These are phyloP conservation scores for Thamnaconus septentrionalis DNA, from an alignment of 2,113 vertebrate genomes.

Conservation along the genomic window DNA sequence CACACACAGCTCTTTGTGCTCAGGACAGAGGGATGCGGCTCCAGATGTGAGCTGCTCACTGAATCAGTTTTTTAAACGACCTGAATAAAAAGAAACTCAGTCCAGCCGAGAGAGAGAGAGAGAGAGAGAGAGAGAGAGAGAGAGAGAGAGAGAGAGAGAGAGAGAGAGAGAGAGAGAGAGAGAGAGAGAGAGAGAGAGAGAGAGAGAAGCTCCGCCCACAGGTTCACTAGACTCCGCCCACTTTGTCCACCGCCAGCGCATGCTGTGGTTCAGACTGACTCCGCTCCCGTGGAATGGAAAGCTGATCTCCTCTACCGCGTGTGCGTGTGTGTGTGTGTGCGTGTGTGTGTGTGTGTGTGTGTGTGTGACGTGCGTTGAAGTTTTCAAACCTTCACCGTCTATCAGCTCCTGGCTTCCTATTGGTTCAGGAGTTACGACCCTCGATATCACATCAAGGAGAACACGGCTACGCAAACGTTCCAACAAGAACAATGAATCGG, in stretches of 20 bases:
- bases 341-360: conserved; percentile 3
- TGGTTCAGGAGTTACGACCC: too few species aligned
- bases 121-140: too few species aligned
- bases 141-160: too few species aligned
- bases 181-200: too few species aligned
- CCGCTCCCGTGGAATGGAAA: conserved; percentile 75
- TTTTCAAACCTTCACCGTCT: too few species aligned
- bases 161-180: too few species aligned
- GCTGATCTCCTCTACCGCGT: conserved; percentile 63
- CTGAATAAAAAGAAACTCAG: conserved; percentile 77
- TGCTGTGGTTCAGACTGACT: conserved; percentile 75
- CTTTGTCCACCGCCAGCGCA: conserved; percentile 77
- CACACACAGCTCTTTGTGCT: conserved; percentile 57
- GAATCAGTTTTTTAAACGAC: conserved; percentile 78
- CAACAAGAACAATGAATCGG: too few species aligned
- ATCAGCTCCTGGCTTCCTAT: too few species aligned
- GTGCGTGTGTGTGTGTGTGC: neutral
- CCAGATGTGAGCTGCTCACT: conserved; percentile 74
- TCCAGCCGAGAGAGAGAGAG: conserved; percentile 67
- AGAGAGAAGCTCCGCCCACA: conserved; percentile 76
- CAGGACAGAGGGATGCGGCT: conserved; percentile 36
- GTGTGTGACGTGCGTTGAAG: neutral
- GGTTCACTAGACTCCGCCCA: conserved; percentile 80
- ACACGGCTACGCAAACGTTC: too few species aligned
- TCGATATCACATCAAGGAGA: too few species aligned